phyloP scores from a whole-genome alignment of 2,113 vertebrate species.

The Trinectes maculatus region DNA sequence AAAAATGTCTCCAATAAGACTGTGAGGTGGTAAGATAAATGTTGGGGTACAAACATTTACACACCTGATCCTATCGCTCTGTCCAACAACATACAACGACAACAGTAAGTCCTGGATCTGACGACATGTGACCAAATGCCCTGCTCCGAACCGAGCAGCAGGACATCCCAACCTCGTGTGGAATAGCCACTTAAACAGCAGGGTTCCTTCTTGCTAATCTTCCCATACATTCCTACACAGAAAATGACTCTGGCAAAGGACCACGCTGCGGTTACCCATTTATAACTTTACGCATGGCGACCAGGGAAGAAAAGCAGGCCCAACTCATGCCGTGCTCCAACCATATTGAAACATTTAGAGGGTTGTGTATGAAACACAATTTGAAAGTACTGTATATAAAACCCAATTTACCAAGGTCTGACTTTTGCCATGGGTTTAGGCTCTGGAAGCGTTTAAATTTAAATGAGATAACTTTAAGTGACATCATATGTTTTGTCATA shows the following conservation, averaged over 20 bases:
- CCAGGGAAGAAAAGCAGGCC: conserved; percentile 50
- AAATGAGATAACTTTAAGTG: conserved; percentile 51
- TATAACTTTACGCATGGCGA: conserved; percentile 51
- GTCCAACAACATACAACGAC: not conserved
- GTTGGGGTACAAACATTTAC: no score
- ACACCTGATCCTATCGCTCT: not conserved
- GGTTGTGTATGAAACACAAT: conserved; percentile 43
- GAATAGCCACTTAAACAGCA: conserved; percentile 25
- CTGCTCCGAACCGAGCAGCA: conserved; percentile 18
- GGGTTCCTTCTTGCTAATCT: conserved; percentile 26
- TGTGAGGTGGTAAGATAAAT: no score
- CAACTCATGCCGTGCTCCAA: conserved; percentile 10
- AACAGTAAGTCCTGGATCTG: not conserved
- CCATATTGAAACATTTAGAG: conserved; percentile 63
- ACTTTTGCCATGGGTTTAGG: conserved; percentile 40
- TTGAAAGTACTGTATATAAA: conserved; percentile 54
- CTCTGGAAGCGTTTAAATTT: conserved; percentile 33
- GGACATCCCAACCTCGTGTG: conserved; percentile 23
- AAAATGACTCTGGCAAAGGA: conserved; percentile 52
- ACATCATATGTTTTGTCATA: conserved; percentile 38
- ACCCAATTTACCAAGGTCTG: conserved; percentile 30
- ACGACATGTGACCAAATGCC: conserved; percentile 29
- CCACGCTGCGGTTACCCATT: conserved; percentile 48
- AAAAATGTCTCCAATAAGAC: not conserved
- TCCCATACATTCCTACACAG: conserved; percentile 39